phyloP scores from a whole-genome alignment of 1,140 invertebrate species.

The Tyrophagus putrescentiae region DNA sequence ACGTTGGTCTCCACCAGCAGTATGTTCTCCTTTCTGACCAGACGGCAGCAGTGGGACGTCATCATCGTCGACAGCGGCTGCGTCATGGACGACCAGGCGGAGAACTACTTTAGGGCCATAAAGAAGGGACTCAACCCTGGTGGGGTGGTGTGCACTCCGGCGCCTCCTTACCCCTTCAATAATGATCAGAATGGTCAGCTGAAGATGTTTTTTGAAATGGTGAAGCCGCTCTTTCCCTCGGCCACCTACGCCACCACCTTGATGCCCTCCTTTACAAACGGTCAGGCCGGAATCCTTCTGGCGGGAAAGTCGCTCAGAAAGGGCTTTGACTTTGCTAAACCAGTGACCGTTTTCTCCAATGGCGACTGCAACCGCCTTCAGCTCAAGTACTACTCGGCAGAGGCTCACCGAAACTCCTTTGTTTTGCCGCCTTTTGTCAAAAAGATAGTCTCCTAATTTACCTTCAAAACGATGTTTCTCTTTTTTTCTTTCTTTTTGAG shows the following conservation, averaged over 20 bases:
- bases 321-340: constrained; percentile 55
- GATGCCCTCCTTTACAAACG: constrained; percentile 90
- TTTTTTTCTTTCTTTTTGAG: too few species aligned
- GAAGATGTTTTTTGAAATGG: constrained; percentile 56
- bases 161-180: constrained; percentile 69
- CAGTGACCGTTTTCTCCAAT: constrained; percentile 46
- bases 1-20: constrained; percentile 76
- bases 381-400: constrained; percentile 67
- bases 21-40: constrained; percentile 79
- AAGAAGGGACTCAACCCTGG: constrained; percentile 58
- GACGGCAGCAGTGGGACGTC: constrained; percentile 75
- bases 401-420: constrained; percentile 71
- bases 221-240: constrained; percentile 56
- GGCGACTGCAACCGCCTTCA: constrained; percentile 53
- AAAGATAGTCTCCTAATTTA: too few species aligned
- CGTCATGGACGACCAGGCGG: constrained; percentile 43
- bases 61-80: constrained; percentile 98
- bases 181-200: too few species aligned
- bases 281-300: constrained; percentile 84
- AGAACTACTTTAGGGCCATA: constrained; percentile 69
- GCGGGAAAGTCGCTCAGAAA: constrained; percentile 49
- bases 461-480: too few species aligned
- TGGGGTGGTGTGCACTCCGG: constrained; percentile 74
- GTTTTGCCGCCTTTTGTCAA: constrained; percentile 61
- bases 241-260: constrained; percentile 59